Evolutionary conservation across 2,888 invertebrate species (phyloP), one percentile per base, ranked within the genome.

Genomic region (Eupithecia inturbata): DNA sequence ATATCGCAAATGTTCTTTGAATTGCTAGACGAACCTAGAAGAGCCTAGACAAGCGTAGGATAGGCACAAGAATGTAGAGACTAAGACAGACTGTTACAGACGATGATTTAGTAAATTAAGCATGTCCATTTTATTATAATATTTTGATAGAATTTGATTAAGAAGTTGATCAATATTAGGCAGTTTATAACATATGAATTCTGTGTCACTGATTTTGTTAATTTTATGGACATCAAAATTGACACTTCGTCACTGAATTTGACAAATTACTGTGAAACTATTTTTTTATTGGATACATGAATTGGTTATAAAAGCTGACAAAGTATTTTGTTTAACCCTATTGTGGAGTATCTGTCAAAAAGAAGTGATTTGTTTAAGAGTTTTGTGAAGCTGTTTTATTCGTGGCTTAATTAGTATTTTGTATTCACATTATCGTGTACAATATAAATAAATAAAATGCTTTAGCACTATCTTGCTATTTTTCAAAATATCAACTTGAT

Each of bases 231-330:
- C 49, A 31, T 41, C 9, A 62, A 28, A 62, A 36, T 19, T 68
- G 53, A 70, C 67, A 66, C 41, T 60, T 16, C 16, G 36, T 22
- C 45, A 71, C 45, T 41, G 53, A 49, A 72, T 74, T 77, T 76
- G 69, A 45, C 72, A 68, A 68, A 78, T 76, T 75, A 78, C 73
- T 68, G 77, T 74, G 68, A 79, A 77, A 72, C 57, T 14, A n/a
- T 74, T 75, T 72, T 67, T 57, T n/a, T 64, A 71, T 73, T 45
- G 45, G 41, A 63, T 53, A 57, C 49, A 66, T 49, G 45, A 57
- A 49, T 71, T 45, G 62, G 31, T 62, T 31, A 3, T 62, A 19
- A 62, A 62, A 62, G 2, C 19, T 62, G 19, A 31, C 31, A 60
- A 28, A 60, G 31, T 62, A 68, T 62, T n/a, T n/a, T 67, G 14